Evolutionary conservation across 1,140 invertebrate genomes (phyloP), one percentile per base, ranked within the genome.

Genomic region (Drosophila equinoxialis): DNA sequence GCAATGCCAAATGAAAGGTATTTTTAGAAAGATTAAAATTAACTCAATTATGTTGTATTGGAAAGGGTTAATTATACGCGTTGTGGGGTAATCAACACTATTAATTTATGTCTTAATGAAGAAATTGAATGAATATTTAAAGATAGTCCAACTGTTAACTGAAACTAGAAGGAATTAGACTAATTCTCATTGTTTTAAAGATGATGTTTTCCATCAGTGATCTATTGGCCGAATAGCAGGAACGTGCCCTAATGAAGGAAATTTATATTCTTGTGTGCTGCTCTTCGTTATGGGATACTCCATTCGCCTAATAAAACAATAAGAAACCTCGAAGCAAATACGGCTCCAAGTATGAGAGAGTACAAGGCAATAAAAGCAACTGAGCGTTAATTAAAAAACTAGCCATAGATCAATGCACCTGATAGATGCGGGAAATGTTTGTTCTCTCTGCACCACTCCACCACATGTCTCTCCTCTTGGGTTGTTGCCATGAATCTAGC

Each of bases 351-450:
- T 48, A 48, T 14, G 14, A 48, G 14, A 51, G 45, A 60, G 37
- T 57, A 33, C 48, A 3, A 65, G 65, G 65, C 84, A 89, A 81
- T 89, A 84, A 87, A 87, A 87, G 84, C 77, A 89, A 87, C 84
- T 72, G 80, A 84, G 84, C 84, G 84, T 87, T 87, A 87, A 87
- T 87, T 87, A 89, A 89, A 89, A 84, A 90, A 90, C 89, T 90
- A 76, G 77, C 77, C 84, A 84, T 90, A 89, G 84, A 89, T 89
- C 84, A 89, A 89, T 89, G 81, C 84, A 89, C 85, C 84, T 90
- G 84, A 89, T 89, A 90, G 77, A 77, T 77, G 65, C 68, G 72
- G 64, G 75, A 78, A 79, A 79, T 79, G 75, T 79, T 79, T 77
- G 74, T 77, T 77, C 74, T 77, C 58, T 42, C 54, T 58, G 33